Evolutionary conservation across 2,888 invertebrate species (phyloP).

Genomic region (Neoascia interrupta): DNA sequence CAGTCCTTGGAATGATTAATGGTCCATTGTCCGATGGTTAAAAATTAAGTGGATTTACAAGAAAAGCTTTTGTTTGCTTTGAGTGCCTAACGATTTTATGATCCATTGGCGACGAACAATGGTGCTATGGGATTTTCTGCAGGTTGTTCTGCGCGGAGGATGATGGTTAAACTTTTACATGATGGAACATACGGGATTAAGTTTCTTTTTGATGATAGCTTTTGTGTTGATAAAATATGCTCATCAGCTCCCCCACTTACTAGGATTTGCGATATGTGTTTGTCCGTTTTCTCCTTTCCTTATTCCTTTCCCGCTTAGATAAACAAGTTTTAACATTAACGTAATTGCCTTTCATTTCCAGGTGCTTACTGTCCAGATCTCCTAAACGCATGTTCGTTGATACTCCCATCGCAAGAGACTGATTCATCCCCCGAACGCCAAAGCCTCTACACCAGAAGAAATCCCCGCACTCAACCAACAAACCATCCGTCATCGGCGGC

Average conservation of each 20-base stretch:
- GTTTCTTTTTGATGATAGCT: no score
- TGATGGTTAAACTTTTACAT: no score
- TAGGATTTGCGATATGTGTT: no score
- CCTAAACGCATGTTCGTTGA: slow-evolving; percentile 77
- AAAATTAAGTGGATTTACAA: not conserved
- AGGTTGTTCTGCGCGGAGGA: no score
- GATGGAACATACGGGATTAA: no score
- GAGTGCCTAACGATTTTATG: not conserved
- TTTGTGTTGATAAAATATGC: no score
- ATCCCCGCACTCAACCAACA: slow-evolving; percentile 61
- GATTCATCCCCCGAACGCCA: slow-evolving; percentile 76
- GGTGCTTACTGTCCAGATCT: slow-evolving; percentile 78
- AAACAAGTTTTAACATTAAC: no score
- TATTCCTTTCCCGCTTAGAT: not conserved
- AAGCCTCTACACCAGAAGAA: slow-evolving; percentile 60
- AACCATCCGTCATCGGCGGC: slow-evolving; percentile 29
- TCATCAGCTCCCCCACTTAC: no score
- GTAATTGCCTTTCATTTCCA: slow-evolving; percentile 63
- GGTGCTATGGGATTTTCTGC: no score
- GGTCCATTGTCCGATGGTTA: slow-evolving; percentile 27
- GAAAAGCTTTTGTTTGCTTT: not conserved
- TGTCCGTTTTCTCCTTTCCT: not conserved
- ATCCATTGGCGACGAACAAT: not conserved
- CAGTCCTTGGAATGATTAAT: slow-evolving; percentile 42
- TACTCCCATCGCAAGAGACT: slow-evolving; percentile 75